phyloP scores from a whole-genome alignment of 2,113 vertebrate species.

The Coreoperca whiteheadi region DNA sequence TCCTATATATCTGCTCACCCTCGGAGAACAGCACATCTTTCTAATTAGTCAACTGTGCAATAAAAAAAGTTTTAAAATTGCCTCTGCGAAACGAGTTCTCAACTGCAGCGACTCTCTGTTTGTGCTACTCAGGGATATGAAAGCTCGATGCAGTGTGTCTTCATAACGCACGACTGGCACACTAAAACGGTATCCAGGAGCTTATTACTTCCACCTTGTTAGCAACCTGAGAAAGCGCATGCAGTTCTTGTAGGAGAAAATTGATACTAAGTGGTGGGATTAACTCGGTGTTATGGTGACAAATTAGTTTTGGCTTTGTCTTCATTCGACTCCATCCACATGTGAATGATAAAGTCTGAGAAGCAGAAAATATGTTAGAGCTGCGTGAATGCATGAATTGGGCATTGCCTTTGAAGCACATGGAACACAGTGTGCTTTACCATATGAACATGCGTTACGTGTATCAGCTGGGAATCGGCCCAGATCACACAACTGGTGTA shows the following conservation, averaged over 20 bases:
- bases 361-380: conserved; percentile 44
- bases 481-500: conserved; percentile 16
- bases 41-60: conserved; percentile 50
- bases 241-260: conserved; percentile 72
- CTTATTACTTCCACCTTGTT: conserved; percentile 78
- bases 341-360: conserved; percentile 37
- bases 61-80: conserved; percentile 50
- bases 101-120: conserved; percentile 49
- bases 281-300: conserved; percentile 58
- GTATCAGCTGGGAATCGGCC: conserved; percentile 21
- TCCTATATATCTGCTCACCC: conserved; percentile 22
- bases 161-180: conserved; percentile 78
- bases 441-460: conserved; percentile 14
- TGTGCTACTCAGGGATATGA: conserved; percentile 42
- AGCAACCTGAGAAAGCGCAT: conserved; percentile 73
- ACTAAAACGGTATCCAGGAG: conserved; percentile 57
- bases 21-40: conserved; percentile 24
- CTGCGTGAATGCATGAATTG: conserved; percentile 3
- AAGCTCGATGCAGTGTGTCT: conserved; percentile 61
- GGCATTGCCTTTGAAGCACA: not conserved
- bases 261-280: conserved; percentile 74
- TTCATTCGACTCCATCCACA: conserved; percentile 37
- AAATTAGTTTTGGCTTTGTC: conserved; percentile 62
- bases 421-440: conserved; percentile 14
- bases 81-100: conserved; percentile 31